Percentiles rank a stretch among this genome's conserved stretches.
Conservation (phyloP, 2,797 vertebrate species). For the Takifugu rubripes region DNA sequence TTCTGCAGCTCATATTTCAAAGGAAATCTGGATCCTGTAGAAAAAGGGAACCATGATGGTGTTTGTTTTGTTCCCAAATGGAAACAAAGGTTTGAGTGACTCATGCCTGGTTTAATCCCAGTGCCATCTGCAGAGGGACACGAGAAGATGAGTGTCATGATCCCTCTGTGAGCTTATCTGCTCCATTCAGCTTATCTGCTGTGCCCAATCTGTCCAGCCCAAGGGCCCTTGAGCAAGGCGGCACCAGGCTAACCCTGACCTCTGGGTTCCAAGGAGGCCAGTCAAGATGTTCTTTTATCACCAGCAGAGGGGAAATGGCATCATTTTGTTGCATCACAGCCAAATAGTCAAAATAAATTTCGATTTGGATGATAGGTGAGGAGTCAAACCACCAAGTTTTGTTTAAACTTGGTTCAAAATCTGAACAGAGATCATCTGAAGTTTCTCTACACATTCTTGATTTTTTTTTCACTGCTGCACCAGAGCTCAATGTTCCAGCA, state of each 20-base stretch:
- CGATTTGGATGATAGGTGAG: too few relatives aligned
- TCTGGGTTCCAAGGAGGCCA: not conserved
- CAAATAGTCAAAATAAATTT: too few relatives aligned
- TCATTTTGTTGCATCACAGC: too few relatives aligned
- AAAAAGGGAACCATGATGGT: not conserved
- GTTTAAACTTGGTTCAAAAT: too few relatives aligned
- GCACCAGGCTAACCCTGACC: constrained; percentile 2
- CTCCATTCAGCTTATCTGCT: constrained; percentile 17
- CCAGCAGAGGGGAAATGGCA: too few relatives aligned
- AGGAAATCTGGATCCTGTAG: too few relatives aligned
- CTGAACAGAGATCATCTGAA: too few relatives aligned
- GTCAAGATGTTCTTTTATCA: constrained; percentile 2
- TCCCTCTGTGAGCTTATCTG: constrained; percentile 31
- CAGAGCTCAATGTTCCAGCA: too few relatives aligned
- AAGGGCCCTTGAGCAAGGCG: constrained; percentile 11
- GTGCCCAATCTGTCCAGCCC: constrained; percentile 6
- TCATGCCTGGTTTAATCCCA: constrained; percentile 25
- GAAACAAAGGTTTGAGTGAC: not conserved
- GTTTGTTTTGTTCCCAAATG: not conserved
- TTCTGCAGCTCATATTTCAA: not conserved
- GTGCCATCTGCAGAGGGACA: constrained; percentile 28
- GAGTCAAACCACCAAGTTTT: too few relatives aligned
- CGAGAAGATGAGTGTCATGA: constrained; percentile 27
- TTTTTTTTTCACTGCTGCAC: too few relatives aligned
- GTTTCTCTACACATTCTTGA: too few relatives aligned